Conservation (phyloP, 2,888 invertebrate genomes). For the Abrostola triplasia region DNA sequence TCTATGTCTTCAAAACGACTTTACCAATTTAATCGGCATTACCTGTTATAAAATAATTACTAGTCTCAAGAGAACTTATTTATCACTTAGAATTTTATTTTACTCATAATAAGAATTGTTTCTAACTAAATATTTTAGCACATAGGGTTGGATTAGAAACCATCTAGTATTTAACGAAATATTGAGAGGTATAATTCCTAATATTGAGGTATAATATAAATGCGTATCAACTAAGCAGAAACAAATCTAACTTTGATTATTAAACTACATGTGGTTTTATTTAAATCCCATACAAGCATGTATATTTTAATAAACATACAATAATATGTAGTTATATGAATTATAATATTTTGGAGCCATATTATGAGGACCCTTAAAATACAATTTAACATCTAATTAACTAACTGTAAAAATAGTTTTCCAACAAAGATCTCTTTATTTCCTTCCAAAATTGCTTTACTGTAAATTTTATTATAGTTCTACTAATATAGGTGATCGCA, state of each 20-base stretch:
- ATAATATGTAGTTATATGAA: constrained; percentile 47
- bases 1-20: constrained; percentile 33
- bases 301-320: constrained; percentile 58
- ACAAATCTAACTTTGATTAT: constrained; percentile 56
- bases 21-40: constrained; percentile 57
- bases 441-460: constrained; percentile 49
- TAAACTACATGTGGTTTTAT: constrained; percentile 56
- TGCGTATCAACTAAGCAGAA: constrained; percentile 61
- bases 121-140: constrained; percentile 52
- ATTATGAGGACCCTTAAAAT: constrained; percentile 59
- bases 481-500: constrained; percentile 28
- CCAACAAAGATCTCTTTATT: constrained; percentile 63
- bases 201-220: constrained; percentile 60
- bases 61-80: constrained; percentile 42
- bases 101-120: constrained; percentile 29
- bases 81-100: constrained; percentile 46
- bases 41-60: constrained; percentile 49
- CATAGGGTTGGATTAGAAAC: constrained; percentile 35
- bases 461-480: constrained; percentile 37
- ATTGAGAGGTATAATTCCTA: constrained; percentile 45
- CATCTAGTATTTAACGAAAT: constrained; percentile 44
- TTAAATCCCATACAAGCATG: constrained; percentile 62
- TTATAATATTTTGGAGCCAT: constrained; percentile 59
- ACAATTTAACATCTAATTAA: constrained; percentile 62
- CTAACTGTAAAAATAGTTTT: constrained; percentile 66